Evolutionary conservation across 1,140 invertebrate species (phyloP).

Genomic region (Oreohelix idahoensis): DNA sequence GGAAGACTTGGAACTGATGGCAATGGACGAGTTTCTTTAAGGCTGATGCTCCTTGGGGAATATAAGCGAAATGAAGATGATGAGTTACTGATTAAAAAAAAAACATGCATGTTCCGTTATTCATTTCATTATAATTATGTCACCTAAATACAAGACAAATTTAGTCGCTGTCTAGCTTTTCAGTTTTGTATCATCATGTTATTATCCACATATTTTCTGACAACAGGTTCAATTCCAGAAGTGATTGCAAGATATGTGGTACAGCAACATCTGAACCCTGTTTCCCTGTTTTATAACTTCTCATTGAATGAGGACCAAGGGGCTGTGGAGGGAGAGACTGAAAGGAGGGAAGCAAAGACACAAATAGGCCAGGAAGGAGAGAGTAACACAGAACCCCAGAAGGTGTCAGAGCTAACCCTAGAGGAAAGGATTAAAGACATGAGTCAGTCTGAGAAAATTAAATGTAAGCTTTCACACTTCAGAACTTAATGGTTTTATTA

Average conservation of each 20-base stretch:
- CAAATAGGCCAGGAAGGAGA: neutral
- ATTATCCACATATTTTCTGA: neutral
- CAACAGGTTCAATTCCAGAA: constrained; percentile 64
- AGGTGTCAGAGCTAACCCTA: constrained; percentile 24
- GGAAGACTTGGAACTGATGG: no score
- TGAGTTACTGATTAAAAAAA: no score
- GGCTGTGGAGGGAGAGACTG: constrained; percentile 12
- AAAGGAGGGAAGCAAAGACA: neutral
- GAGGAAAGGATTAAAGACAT: constrained; percentile 35
- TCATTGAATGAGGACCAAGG: neutral
- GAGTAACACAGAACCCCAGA: constrained; percentile 39
- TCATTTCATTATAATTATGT: no score
- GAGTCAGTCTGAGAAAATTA: constrained; percentile 18
- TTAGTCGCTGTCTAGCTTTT: no score
- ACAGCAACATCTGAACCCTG: constrained; percentile 56
- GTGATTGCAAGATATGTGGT: constrained; percentile 64
- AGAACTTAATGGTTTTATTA: no score
- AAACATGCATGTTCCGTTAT: no score
- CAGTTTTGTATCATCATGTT: no score
- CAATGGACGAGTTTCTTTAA: no score
- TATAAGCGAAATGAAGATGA: no score
- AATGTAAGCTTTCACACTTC: constrained; percentile 22
- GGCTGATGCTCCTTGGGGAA: no score
- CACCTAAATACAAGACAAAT: no score
- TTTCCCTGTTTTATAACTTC: constrained; percentile 53